Base-by-base conservation (phyloP, 2,888 invertebrate species). In the Limenitis camilla region DNA sequence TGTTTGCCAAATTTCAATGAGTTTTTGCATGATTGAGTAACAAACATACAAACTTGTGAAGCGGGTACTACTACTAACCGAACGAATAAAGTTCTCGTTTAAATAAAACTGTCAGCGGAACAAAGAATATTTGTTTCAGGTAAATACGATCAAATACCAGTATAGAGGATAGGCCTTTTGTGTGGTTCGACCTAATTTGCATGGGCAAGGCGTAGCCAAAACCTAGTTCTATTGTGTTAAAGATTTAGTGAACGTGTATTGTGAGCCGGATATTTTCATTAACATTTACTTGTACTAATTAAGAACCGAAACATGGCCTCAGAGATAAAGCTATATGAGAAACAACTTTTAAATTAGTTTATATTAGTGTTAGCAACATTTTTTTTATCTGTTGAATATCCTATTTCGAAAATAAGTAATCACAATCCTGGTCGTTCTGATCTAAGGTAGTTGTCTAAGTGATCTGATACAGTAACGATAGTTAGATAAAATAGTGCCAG, bases 131-230 rank as follows among this genome's bases (percentile, higher is more conserved):
- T 52, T 38, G 48, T 47, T 57, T 48, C 54, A 54, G 49, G 44
- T 51, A 52, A 57, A 54, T 54, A 49, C 56, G 45, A 46, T 57
- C 51, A 51, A 56, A 56, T 55, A 57, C 48, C 44, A 46, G 51
- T 40, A 52, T 52, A 46, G 51, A 40, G 47, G 41, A 48, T 44
- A 49, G 49, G 54, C 51, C 52, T 57, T 56, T 54, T 54, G 54
- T 49, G 41, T 19, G 45, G 51, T 52, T 51, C 41, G 51, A 57
- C 44, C 51, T 46, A 51, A 57, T 57, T 57, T 57, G 45, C 54
- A 54, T 52, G 36, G 45, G 31, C 33, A 49, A 57, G 45, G 54
- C 54, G 41, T 53, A 48, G 41, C 38, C 41, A 55, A 39, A 40
- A 51, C 48, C 35, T 49, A 51, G 51, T 49, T 47, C 36, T 39